Base-by-base conservation (phyloP, 2,797 vertebrate genomes). In the Caiman crocodilus region DNA sequence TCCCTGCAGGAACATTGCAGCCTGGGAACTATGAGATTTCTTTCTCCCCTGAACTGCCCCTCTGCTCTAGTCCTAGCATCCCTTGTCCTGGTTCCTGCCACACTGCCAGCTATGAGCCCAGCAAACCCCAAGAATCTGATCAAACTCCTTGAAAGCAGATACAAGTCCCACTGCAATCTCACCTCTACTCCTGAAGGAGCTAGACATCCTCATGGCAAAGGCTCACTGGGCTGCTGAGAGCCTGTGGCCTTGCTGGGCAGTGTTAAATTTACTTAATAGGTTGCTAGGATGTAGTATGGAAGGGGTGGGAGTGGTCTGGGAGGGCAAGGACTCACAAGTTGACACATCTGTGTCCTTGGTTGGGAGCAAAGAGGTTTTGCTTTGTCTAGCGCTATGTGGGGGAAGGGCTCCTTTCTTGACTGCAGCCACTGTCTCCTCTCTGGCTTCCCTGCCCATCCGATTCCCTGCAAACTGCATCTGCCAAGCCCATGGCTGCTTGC, bases 391-490 rank as follows among this genome's bases (percentile, higher is more conserved):
- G 20, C 65, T 32, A 30, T 13, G 65, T 32, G 13, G 30, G 30
- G 65, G 35, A 14, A 69, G 32, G 67, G 20, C 67, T 21, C 67
- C 20, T 7, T 7, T 42, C 67, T 69, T 12, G 32, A 14, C 32
- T 71, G 4, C 67, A 42, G 67, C 32, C 20, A 4, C 32, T 42
- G 20, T 10, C 42, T 50, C 67, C 26, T 18, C 30, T 7, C 18
- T 0, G 0, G 25, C 5, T 2, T 0, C 10, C n/a, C 16, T 42
- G 9, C 23, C 58, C 0, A 7, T 30, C 60, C 50, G 18, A 79
- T 77, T 78, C 6, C 59, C 4, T 8, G 30, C 17, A 15, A 11
- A 25, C 16, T 32, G 57, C 16, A 35, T n/a, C 32, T 14, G 55
- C 35, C 23, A 16, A 28, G 17, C 14, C 69, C 35, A 2, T 69